Conservation (phyloP, 2,888 invertebrate genomes). For the Scaptomyza flava region DNA sequence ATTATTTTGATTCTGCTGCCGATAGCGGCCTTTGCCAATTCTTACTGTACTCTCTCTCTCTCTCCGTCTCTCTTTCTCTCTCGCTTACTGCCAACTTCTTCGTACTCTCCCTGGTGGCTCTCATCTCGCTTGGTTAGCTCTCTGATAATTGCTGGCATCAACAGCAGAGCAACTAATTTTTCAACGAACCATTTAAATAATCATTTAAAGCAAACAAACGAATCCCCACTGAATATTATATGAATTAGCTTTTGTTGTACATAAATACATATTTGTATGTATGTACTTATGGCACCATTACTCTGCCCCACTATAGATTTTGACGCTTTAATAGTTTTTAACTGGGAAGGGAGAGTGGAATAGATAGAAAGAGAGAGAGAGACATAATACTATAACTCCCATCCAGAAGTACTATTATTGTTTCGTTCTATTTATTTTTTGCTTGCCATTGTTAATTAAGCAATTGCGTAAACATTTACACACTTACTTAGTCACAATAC, state of each 20-base stretch:
- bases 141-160: conserved; percentile 1
- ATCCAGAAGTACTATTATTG: too few species aligned
- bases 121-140: not conserved
- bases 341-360: too few species aligned
- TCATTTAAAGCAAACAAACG: conserved; percentile 34
- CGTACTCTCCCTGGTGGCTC: not conserved
- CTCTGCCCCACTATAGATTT: conserved; percentile 14
- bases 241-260: not conserved
- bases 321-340: not conserved
- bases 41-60: too few species aligned
- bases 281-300: not conserved
- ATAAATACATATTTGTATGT: too few species aligned
- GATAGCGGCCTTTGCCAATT: not conserved
- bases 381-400: too few species aligned
- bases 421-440: not conserved
- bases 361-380: too few species aligned
- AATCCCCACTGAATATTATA: not conserved
- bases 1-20: not conserved
- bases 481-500: not conserved
- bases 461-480: conserved; percentile 33
- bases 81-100: not conserved
- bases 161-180: conserved; percentile 1
- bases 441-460: conserved; percentile 43
- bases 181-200: conserved; percentile 37
- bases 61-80: not conserved